Base-by-base conservation (phyloP, 2,113 vertebrate genomes). In the Chloebia gouldiae region DNA sequence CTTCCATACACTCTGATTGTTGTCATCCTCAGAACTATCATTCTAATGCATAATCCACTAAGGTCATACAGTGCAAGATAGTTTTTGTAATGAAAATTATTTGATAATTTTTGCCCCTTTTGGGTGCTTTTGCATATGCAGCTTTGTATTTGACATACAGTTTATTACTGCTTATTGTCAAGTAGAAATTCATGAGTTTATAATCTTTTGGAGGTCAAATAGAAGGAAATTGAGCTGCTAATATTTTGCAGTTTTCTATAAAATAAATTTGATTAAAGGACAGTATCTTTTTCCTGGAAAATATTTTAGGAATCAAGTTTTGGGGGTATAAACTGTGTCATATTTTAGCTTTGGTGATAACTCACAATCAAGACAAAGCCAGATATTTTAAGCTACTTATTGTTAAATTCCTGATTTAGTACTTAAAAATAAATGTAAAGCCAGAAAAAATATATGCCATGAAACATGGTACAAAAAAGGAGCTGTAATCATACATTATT, bases 11-110 rank as follows among this genome's bases (percentile, higher is more conserved):
- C 87, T 93, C 6, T 86, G 92, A 27, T 42, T 83, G 81, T 92
- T 87, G 51, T 40, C 88, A 82, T 95, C 95, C 59, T 88, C 86
- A 88, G 81, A 81, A 10, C 53, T 94, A 14, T 88, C 81, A 51
- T 92, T 95, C 94, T 81, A 40, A 82, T 89, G 42, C 65, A 81
- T 88, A 93, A 72, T 84, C 45, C 63, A 44, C n/a, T 84, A 18
- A 33, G 51, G 10, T 50, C 79, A 68, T 61, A 17, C 66, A 56
- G 59, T 40, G 50, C 59, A 73, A 94, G 47, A 24, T 76, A 57
- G 76, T 88, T 88, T 70, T 79, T 47, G 12, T 64, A 79, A 76
- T 28, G 2, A 64, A 81, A 56, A 83, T 60, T 9, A 72, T 91
- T 87, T 88, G 50, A 68, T 97, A 17, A 25, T 88, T 92, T 94